Evolutionary conservation across 2,797 vertebrate species (phyloP).

Genomic region (Neosalanx taihuensis): DNA sequence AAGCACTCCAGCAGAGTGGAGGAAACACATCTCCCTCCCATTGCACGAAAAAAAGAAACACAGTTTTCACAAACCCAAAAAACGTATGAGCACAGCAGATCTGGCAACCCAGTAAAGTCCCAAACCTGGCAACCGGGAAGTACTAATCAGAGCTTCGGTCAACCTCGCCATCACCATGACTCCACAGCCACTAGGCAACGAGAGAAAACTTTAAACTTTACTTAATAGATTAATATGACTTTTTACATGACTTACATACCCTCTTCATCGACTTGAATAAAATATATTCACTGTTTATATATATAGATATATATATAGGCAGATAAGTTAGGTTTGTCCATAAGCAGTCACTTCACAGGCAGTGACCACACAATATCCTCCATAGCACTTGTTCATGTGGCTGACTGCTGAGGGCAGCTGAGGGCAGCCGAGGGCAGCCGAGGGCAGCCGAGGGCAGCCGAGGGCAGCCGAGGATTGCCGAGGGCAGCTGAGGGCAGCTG

Average conservation of each 20-base stretch:
- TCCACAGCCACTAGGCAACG: conserved; percentile 44
- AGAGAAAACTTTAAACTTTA: conserved; percentile 41
- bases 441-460: too few species aligned
- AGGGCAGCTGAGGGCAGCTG: background rate
- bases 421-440: too few species aligned
- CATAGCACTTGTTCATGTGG: conserved; percentile 60
- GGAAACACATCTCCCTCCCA: conserved; percentile 29
- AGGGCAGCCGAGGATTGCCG: background rate
- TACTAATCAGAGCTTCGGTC: conserved; percentile 19
- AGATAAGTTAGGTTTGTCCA: conserved; percentile 61
- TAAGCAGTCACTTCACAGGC: conserved; percentile 64
- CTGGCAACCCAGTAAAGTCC: conserved; percentile 29
- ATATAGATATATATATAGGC: conserved; percentile 43
- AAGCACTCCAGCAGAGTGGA: conserved; percentile 55
- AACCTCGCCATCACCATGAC: conserved; percentile 34
- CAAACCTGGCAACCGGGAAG: conserved; percentile 26
- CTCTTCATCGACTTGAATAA: conserved; percentile 61
- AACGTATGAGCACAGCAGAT: conserved; percentile 29
- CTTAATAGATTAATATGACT: conserved; percentile 61
- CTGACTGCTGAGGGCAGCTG: conserved; percentile 42
- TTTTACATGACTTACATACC: conserved; percentile 66
- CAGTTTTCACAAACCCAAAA: conserved; percentile 48
- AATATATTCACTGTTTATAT: conserved; percentile 64
- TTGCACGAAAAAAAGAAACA: conserved; percentile 39
- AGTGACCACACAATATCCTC: conserved; percentile 62